Base-by-base conservation (phyloP, 2,113 vertebrate species). In the Pelecanus crispus region DNA sequence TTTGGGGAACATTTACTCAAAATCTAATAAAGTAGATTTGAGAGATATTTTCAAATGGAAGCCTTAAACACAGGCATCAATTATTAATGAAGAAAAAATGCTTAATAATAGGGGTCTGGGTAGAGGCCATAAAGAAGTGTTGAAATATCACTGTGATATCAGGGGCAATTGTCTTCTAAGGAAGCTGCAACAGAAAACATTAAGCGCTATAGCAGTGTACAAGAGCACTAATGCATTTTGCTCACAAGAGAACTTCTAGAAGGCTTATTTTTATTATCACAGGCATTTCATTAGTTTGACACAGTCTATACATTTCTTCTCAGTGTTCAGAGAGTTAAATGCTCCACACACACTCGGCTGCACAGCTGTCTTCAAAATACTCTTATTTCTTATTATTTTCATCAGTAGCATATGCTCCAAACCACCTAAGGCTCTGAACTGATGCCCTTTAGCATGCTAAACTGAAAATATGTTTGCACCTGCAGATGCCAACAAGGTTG, bases 11-110 rank as follows among this genome's bases (percentile, higher is more conserved):
- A 95, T 98, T 98, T 98, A 96, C 94, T 98, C 94, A 97, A 97
- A 98, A 98, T 95, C 96, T 97, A 98, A 98, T 97, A 98, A 97
- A 98, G 92, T 91, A 96, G 92, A 97, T 97, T 88, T 95, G 93
- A 95, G 62, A 97, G 88, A 92, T 96, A 97, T 96, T 98, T 98
- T 96, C 90, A 92, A 97, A 95, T 49, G 78, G 93, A 91, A 58
- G 44, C 81, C 59, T 97, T 97, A 97, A 98, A 97, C n/a, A 36
- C 49, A 74, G 45, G 56, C 62, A 97, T 97, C 83, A 97, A 97
- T 97, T 97, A 97, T 97, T 98, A 97, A 98, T 97, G 94, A 97
- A 59, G 19, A 91, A 94, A 92, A 97, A 97, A 97, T 95, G 81
- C 75, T 97, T 97, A 97, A 97, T 97, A 97, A 95, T 84, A 95